Conservation (phyloP, 2,113 vertebrate genomes). For the Tenebrosternarchus preto region DNA sequence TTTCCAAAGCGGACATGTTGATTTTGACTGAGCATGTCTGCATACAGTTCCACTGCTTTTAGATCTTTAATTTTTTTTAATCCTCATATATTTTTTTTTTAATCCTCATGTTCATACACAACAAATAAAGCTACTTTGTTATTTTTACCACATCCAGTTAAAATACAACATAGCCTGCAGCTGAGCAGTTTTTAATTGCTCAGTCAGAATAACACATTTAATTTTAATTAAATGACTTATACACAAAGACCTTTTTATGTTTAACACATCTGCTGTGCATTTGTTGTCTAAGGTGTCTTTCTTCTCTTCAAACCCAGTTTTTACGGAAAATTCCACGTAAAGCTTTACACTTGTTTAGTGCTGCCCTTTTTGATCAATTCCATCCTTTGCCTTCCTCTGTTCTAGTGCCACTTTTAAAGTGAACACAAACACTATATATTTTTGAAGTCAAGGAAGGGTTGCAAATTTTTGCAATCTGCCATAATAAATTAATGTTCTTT, state of each 20-base stretch:
- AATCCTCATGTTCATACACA: neutral
- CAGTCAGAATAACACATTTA: neutral
- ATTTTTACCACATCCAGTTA: neutral
- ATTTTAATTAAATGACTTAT: conserved; percentile 7
- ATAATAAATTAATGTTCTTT: neutral
- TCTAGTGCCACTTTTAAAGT: neutral
- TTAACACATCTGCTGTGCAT: neutral
- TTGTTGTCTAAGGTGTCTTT: neutral
- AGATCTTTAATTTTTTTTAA: neutral
- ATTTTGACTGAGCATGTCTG: neutral
- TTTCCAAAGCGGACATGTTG: neutral
- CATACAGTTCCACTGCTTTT: neutral
- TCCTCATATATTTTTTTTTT: neutral
- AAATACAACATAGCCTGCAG: neutral
- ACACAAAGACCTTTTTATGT: neutral
- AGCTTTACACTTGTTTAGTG: neutral
- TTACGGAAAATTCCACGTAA: conserved; percentile 1
- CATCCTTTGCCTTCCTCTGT: neutral
- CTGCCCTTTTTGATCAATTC: too few relatives aligned
- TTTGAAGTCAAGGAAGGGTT: neutral
- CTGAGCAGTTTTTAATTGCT: neutral
- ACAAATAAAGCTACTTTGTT: conserved; percentile 10
- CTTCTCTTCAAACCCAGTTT: neutral
- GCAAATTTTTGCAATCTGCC: neutral
- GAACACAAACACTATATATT: neutral